Percentiles rank a stretch among this genome's conserved stretches.
Conservation (phyloP, 2,113 vertebrate genomes). For the Leptobrachium leishanense region DNA sequence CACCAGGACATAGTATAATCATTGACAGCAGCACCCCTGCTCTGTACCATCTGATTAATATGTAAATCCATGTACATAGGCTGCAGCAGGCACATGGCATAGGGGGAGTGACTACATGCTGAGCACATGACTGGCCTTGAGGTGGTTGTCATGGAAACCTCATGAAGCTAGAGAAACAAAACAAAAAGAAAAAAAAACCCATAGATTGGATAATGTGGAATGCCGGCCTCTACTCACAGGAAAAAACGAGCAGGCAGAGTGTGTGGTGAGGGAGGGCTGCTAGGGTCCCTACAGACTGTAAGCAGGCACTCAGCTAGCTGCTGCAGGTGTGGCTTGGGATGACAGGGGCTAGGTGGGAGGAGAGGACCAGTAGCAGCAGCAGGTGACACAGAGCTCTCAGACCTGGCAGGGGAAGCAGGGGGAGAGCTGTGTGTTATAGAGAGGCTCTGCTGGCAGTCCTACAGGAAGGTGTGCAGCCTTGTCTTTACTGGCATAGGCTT, state of each 20-base stretch:
- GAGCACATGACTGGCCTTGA: constrained; percentile 2
- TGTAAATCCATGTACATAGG: no score
- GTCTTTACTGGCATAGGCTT: no score
- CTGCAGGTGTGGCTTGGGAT: constrained; percentile 18
- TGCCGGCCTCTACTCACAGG: not conserved
- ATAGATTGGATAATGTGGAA: no score
- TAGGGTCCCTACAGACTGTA: not conserved
- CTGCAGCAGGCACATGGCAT: not conserved
- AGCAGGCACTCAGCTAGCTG: not conserved
- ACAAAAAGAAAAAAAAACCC: no score
- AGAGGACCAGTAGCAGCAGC: constrained; percentile 7
- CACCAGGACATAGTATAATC: no score
- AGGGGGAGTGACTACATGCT: not conserved
- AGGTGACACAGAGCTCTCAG: constrained; percentile 22
- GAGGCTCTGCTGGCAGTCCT: no score
- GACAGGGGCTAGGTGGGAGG: not conserved
- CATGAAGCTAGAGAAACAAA: constrained; percentile 10
- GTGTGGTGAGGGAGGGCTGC: not conserved
- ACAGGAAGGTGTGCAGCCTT: no score
- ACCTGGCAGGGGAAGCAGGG: not conserved
- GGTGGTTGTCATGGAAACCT: constrained; percentile 41
- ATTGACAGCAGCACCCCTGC: no score
- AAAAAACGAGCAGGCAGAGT: not conserved
- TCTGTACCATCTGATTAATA: no score
- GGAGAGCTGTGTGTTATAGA: no score